phyloP scores from a whole-genome alignment of 2,113 vertebrate species.

The Hiodon tergisus region DNA sequence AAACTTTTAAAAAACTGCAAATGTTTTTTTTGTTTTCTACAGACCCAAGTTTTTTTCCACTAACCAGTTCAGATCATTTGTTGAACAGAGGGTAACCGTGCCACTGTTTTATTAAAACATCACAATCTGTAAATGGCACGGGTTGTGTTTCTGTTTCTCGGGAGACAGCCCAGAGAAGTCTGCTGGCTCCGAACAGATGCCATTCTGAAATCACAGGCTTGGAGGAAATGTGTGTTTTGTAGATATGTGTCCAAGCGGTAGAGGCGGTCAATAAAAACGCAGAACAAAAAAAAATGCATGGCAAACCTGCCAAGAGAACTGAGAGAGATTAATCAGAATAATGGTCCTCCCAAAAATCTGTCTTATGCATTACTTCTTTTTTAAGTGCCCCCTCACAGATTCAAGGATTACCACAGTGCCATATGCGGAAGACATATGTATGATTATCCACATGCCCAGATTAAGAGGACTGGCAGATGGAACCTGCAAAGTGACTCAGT shows the following conservation, averaged over 20 bases:
- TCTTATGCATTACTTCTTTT: constrained; percentile 36
- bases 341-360: constrained; percentile 21
- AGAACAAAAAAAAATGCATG: constrained; percentile 22
- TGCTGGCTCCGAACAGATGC: too few relatives aligned
- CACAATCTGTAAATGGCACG: too few relatives aligned
- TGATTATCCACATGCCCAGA: constrained; percentile 48
- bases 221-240: not conserved
- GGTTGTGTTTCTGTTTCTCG: too few relatives aligned
- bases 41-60: too few relatives aligned
- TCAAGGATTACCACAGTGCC: constrained; percentile 45
- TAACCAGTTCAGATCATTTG: too few relatives aligned
- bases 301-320: constrained; percentile 12
- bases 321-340: constrained; percentile 30
- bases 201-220: too few relatives aligned
- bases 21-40: not conserved
- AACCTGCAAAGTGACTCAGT: constrained; percentile 55
- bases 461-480: constrained; percentile 55
- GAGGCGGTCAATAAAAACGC: constrained; percentile 31
- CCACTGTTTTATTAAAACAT: too few relatives aligned
- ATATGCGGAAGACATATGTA: constrained; percentile 51
- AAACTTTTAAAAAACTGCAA: too few relatives aligned
- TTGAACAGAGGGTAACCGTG: too few relatives aligned
- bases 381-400: constrained; percentile 31
- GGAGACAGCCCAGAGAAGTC: too few relatives aligned
- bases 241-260: constrained; percentile 11